A percentile compares a stretch with the other conserved stretches of the same genome.
These are phyloP conservation scores for Drosophila insularis DNA, from an alignment of 1,140 invertebrate genomes.

Conservation along the genomic window DNA sequence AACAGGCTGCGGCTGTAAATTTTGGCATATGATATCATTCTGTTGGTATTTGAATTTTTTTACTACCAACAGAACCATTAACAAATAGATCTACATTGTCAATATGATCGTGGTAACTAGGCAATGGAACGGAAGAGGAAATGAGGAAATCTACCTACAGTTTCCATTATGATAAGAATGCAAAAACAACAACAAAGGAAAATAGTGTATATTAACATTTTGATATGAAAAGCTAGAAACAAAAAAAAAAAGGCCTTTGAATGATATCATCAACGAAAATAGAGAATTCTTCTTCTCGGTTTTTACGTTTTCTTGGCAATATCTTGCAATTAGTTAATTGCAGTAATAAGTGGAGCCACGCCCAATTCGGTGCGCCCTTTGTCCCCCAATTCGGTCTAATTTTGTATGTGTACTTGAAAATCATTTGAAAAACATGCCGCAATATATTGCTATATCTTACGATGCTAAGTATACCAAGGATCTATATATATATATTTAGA, in stretches of 20 bases:
- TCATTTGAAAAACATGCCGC: background rate
- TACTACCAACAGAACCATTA: background rate
- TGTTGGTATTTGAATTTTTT: background rate
- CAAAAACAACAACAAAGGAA: no score
- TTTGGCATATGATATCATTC: constrained; percentile 10
- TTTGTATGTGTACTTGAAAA: background rate
- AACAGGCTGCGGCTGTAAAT: background rate
- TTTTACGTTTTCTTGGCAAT: background rate
- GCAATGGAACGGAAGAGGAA: background rate
- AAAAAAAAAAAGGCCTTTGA: background rate
- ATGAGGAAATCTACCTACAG: background rate
- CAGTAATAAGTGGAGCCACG: constrained; percentile 10
- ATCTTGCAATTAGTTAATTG: constrained; percentile 10
- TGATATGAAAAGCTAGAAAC: background rate
- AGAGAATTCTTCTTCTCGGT: background rate
- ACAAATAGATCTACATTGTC: background rate
- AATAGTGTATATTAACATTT: background rate
- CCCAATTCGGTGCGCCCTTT: background rate
- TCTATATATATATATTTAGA: constrained; percentile 4
- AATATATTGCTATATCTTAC: background rate
- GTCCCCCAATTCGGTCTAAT: no score
- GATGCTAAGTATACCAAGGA: background rate
- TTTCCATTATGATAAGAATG: background rate
- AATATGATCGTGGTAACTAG: background rate
- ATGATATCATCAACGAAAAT: constrained; percentile 14